A percentile compares a stretch with the other conserved stretches of the same genome.
These are phyloP conservation scores for Rhegmatorhina hoffmannsi DNA, from an alignment of 2,113 vertebrate species.

Conservation along the genomic window DNA sequence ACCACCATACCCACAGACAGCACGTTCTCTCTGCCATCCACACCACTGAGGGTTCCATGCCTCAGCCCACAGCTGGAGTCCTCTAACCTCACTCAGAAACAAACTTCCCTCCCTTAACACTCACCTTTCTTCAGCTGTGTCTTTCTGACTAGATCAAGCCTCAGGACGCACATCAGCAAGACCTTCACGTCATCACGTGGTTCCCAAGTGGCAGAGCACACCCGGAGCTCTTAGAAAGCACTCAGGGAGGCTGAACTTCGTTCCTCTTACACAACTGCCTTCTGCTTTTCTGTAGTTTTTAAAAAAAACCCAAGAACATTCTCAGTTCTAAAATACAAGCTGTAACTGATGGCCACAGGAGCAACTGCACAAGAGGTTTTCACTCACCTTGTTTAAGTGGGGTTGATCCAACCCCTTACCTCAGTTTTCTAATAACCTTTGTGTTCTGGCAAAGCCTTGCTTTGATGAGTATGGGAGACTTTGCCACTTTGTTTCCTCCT, in stretches of 20 bases:
- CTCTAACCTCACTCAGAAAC: background rate
- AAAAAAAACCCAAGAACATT: background rate
- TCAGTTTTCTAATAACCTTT: background rate
- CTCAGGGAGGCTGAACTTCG: background rate
- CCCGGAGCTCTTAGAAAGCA: background rate
- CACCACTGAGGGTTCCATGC: no score
- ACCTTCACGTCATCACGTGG: no score
- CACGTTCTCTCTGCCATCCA: background rate
- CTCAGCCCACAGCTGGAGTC: background rate
- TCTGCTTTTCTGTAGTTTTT: background rate
- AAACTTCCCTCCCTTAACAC: background rate
- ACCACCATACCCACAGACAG: background rate
- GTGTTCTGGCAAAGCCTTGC: background rate
- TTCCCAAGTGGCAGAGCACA: background rate
- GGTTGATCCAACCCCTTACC: background rate
- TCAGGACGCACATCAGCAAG: background rate
- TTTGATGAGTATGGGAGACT: background rate
- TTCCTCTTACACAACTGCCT: background rate
- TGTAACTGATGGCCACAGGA: background rate
- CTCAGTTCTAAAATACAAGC: background rate
- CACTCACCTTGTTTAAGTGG: background rate
- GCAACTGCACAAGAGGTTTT: background rate
- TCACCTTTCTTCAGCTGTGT: background rate
- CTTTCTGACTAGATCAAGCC: background rate
- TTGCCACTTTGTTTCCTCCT: background rate